Base-by-base conservation (phyloP, 2,113 vertebrate genomes). In the Lontra canadensis region DNA sequence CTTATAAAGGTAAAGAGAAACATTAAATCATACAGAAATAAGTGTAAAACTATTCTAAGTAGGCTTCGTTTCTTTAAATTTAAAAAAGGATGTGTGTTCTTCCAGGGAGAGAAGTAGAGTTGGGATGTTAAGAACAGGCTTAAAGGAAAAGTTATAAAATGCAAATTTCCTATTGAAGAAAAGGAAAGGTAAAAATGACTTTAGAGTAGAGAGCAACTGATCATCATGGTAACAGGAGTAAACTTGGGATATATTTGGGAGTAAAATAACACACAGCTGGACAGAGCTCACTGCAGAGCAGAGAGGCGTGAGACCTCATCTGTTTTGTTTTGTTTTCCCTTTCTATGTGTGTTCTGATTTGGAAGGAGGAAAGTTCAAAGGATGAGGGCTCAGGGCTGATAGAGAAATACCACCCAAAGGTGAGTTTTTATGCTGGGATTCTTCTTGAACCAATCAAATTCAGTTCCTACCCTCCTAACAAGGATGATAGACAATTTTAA, bases 161-260 rank as follows among this genome's bases (percentile, higher is more conserved):
- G 14, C 20, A 76, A 90, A 76, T 84, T 52, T 83, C 20, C 44
- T 34, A 8, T 42, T 71, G 67, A 96, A 79, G 90, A 86, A 85
- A 73, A 6, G 74, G 63, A 83, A 93, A 39, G 29, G 29, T 13
- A 20, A 65, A 78, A 90, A 74, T 63, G 63, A 84, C n/a, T 76
- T 88, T 47, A 67, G 59, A 29, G 34, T 39, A 67, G 52, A 39
- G 29, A 63, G 39, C 25, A 65, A 61, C 76, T 42, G 29, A 39
- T 96, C 57, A 21, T 88, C 81, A 94, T 95, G 76, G 92, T 71
- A 98, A 97, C 94, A 95, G 83, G n/a, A 74, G 36, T 71, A 92
- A 96, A 94, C 34, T 87, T 23, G n/a, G 29, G 69, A 17, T 31
- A 21, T 44, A 2, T 15, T 7, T 74, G 74, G 34, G 88, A 90